phyloP scores from a whole-genome alignment of 92 coral and sea anemone species.

The Umimayanthus chanpuru region DNA sequence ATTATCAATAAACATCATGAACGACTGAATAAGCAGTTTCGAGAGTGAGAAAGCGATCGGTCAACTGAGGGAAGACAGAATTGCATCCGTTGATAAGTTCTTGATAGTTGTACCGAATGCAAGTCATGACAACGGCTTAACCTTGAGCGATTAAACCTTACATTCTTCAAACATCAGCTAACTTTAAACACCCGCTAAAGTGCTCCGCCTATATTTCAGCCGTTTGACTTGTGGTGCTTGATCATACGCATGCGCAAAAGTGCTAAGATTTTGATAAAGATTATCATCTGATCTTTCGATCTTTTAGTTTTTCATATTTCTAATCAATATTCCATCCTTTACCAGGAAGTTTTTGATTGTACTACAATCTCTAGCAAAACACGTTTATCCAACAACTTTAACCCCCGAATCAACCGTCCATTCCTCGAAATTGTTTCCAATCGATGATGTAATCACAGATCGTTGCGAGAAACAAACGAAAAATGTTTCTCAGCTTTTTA shows the following conservation, averaged over 20 bases:
- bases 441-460: slow-evolving; percentile 42
- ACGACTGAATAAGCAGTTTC: background rate
- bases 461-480: slow-evolving; percentile 6
- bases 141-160: background rate
- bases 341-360: background rate
- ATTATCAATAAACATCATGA: slow-evolving; percentile 15
- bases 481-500: background rate
- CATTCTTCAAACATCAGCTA: background rate
- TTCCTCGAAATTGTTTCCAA: background rate
- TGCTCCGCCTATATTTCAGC: background rate
- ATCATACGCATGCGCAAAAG: slow-evolving; percentile 58
- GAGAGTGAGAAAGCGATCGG: background rate
- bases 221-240: slow-evolving; percentile 24
- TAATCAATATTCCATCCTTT: background rate
- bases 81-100: background rate
- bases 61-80: background rate
- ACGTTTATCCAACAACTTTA: background rate
- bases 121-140: background rate
- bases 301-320: background rate
- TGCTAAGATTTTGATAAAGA: slow-evolving; percentile 25
- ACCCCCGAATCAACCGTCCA: background rate
- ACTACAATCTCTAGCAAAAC: background rate
- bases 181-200: slow-evolving; percentile 1
- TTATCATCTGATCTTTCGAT: slow-evolving; percentile 10
- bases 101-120: background rate